These are phyloP conservation scores for Morelia viridis DNA, from an alignment of 2,797 vertebrate genomes.

Conservation along the genomic window DNA sequence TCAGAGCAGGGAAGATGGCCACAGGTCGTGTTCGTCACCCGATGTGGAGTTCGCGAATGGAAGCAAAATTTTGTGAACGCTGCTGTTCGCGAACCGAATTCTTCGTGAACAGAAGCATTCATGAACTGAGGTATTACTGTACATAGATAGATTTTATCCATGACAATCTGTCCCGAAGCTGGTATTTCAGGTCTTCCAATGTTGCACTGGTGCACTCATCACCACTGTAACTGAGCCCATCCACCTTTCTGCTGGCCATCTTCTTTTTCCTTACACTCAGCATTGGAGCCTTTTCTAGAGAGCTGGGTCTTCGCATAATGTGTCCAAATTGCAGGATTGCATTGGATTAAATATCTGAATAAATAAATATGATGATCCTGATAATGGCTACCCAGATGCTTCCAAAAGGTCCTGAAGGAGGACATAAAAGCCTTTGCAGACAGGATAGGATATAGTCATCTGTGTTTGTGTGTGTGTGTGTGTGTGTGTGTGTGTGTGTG, in stretches of 20 bases:
- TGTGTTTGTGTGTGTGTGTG: neutral
- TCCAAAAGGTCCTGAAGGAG: neutral
- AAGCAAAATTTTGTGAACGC: too few relatives aligned
- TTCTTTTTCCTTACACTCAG: neutral
- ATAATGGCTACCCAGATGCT: neutral
- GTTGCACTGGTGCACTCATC: neutral
- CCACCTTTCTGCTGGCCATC: neutral
- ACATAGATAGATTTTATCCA: neutral
- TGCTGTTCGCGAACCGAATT: too few relatives aligned
- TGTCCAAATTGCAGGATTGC: neutral
- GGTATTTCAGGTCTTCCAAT: neutral
- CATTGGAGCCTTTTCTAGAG: neutral
- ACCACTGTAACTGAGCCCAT: neutral
- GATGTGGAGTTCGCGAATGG: too few relatives aligned
- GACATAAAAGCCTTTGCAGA: neutral
- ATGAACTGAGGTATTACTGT: too few relatives aligned
- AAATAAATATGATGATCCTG: neutral
- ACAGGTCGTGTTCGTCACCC: too few relatives aligned
- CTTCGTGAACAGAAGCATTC: too few relatives aligned
- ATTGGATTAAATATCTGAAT: neutral
- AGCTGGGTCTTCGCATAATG: neutral
- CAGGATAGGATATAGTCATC: neutral
- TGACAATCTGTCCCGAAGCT: neutral
- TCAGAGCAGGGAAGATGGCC: too few relatives aligned
- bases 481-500: neutral